Conservation (phyloP, 1,140 invertebrate species). For the Drosophila orena region DNA sequence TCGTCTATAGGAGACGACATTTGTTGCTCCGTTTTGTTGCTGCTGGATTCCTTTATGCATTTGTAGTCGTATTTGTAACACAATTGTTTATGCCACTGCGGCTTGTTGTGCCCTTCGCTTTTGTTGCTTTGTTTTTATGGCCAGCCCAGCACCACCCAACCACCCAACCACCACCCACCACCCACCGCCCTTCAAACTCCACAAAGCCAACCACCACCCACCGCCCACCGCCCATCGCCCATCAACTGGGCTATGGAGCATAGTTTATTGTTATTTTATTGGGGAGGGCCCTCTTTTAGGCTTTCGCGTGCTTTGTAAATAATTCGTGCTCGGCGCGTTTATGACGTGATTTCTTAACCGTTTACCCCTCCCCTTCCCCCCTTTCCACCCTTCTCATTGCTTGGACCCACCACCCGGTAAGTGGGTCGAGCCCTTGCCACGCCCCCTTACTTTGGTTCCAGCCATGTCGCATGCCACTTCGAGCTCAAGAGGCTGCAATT, state of each 20-base stretch:
- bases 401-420: background rate
- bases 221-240: conserved; percentile 21
- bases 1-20: conserved; percentile 69
- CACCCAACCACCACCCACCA: conserved; percentile 12
- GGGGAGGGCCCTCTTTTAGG: conserved; percentile 70
- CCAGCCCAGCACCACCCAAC: conserved; percentile 10
- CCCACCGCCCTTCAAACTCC: background rate
- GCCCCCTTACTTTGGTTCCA: conserved; percentile 14
- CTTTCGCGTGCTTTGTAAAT: conserved; percentile 80
- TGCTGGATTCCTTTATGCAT: conserved; percentile 71
- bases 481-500: conserved; percentile 49
- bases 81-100: conserved; percentile 78
- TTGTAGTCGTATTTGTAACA: conserved; percentile 82
- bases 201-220: background rate
- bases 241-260: conserved; percentile 51
- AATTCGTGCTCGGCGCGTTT: conserved; percentile 79
- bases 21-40: conserved; percentile 34
- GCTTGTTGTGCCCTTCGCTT: conserved; percentile 51
- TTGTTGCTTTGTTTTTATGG: conserved; percentile 69
- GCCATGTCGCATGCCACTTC: conserved; percentile 36
- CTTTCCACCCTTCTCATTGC: background rate
- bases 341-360: conserved; percentile 80
- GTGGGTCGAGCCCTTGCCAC: conserved; percentile 25
- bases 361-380: conserved; percentile 16
- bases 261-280: conserved; percentile 83